Percentiles rank a stretch among this genome's conserved stretches.
These are phyloP conservation scores for Syngnathus scovelli DNA, from an alignment of 2,113 vertebrate genomes.

Conservation along the genomic window DNA sequence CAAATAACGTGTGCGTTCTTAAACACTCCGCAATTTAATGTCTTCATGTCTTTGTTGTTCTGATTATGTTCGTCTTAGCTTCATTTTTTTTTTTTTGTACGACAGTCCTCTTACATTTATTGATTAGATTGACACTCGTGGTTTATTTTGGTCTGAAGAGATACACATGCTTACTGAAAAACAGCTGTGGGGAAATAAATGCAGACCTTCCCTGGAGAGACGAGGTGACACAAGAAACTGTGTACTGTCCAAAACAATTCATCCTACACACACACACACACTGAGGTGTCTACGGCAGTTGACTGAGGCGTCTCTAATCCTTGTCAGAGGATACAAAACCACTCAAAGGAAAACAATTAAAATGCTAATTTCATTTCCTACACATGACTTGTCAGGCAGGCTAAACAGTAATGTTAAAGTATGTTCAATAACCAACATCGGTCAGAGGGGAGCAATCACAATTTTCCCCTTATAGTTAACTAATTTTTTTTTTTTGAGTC, in stretches of 20 bases:
- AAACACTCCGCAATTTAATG: neutral
- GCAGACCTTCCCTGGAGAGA: conserved; percentile 33
- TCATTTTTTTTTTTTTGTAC: neutral
- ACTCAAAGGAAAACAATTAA: conserved; percentile 70
- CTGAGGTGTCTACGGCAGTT: conserved; percentile 30
- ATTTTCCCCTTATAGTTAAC: no score
- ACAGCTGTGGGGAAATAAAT: conserved; percentile 49
- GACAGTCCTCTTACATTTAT: neutral
- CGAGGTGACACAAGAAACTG: conserved; percentile 43
- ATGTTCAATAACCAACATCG: conserved; percentile 6
- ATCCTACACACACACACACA: neutral
- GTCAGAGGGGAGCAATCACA: conserved; percentile 24
- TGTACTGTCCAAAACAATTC: conserved; percentile 2
- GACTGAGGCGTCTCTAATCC: conserved; percentile 59
- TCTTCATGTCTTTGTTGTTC: neutral
- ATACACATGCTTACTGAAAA: conserved; percentile 44
- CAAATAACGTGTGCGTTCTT: neutral
- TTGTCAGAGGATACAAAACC: conserved; percentile 54
- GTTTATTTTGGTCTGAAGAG: neutral
- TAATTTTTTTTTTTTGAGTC: no score
- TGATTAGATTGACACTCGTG: neutral
- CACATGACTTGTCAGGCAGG: conserved; percentile 38
- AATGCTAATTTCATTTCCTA: conserved; percentile 66
- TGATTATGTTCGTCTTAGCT: neutral
- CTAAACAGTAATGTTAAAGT: conserved; percentile 1